These are phyloP conservation scores for Mesembrinibis cayennensis DNA, from an alignment of 2,113 vertebrate genomes.

Conservation along the genomic window DNA sequence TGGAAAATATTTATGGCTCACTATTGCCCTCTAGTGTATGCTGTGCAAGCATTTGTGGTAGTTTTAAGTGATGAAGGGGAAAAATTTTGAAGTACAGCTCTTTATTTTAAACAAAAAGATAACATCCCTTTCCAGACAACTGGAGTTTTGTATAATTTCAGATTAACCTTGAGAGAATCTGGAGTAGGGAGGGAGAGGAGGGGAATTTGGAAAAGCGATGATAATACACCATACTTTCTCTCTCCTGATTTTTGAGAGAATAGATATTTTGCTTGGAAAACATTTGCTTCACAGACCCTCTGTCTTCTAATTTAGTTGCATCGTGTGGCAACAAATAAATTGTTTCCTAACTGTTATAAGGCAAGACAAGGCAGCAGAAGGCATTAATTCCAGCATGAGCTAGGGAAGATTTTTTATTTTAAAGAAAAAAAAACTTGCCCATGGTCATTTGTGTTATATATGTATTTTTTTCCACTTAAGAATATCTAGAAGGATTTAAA, in stretches of 20 bases:
- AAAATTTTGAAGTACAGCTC: background rate
- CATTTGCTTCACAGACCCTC: constrained; percentile 49
- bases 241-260: background rate
- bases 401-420: constrained; percentile 42
- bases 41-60: background rate
- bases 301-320: constrained; percentile 60
- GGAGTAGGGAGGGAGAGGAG: background rate
- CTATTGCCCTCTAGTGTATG: constrained; percentile 74
- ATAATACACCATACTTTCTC: background rate
- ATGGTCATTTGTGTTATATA: background rate
- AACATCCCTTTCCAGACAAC: background rate
- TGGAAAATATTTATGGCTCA: constrained; percentile 47
- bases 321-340: constrained; percentile 52
- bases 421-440: background rate
- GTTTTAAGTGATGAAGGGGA: background rate
- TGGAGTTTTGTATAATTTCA: background rate
- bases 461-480: background rate
- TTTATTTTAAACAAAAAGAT: background rate
- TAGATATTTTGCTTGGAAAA: constrained; percentile 29
- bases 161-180: background rate
- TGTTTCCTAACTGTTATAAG: constrained; percentile 66
- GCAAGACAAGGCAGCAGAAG: constrained; percentile 52
- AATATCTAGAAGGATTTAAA: background rate
- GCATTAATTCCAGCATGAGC: constrained; percentile 55
- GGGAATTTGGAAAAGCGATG: background rate